phyloP scores from a whole-genome alignment of 2,888 invertebrate genomes.

The Odontocolon sp. region DNA sequence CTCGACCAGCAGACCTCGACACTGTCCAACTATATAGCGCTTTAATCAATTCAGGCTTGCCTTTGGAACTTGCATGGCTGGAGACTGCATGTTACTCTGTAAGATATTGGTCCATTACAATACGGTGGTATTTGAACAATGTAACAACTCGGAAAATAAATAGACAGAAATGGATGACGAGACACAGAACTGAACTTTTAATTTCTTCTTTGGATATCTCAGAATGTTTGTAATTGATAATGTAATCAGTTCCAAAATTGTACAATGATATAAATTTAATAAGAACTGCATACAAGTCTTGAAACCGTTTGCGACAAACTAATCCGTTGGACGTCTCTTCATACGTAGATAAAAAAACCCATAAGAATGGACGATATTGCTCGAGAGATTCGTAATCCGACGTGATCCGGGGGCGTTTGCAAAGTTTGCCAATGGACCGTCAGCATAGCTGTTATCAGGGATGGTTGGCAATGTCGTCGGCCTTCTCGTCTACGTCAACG shows the following conservation, averaged over 20 bases:
- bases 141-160: no score
- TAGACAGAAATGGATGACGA: no score
- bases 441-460: slow-evolving; percentile 38
- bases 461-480: neutral
- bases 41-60: slow-evolving; percentile 47
- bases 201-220: no score
- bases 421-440: slow-evolving; percentile 62
- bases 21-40: slow-evolving; percentile 23
- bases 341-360: slow-evolving; percentile 16
- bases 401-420: slow-evolving; percentile 66
- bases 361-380: slow-evolving; percentile 67
- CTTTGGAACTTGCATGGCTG: slow-evolving; percentile 12
- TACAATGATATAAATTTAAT: no score
- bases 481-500: slow-evolving; percentile 38
- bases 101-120: no score
- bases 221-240: no score
- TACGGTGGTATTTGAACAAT: no score
- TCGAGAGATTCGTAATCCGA: slow-evolving; percentile 68
- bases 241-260: no score
- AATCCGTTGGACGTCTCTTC: slow-evolving; percentile 19
- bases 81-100: no score
- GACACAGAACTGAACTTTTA: no score
- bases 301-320: slow-evolving; percentile 1
- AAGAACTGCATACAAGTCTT: no score
- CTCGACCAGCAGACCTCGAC: neutral